Evolutionary conservation across 2,113 vertebrate species (phyloP).

Genomic region (Ornithorhynchus anatinus): DNA sequence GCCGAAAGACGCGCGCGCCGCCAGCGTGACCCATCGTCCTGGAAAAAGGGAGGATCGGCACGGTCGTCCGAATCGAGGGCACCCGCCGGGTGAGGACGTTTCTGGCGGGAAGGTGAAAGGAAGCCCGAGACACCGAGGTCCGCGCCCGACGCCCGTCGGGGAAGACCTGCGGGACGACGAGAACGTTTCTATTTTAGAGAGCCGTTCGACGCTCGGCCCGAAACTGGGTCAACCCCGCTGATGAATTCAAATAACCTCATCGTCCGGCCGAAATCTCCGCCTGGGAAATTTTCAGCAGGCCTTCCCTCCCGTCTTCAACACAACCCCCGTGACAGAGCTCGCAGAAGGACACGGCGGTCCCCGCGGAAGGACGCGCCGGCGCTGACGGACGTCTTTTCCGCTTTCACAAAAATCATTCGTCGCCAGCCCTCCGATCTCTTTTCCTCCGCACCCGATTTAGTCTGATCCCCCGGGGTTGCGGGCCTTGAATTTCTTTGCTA

Average conservation of each 20-base stretch:
- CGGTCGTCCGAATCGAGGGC: background rate
- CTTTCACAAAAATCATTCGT: background rate
- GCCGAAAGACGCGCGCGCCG: too few relatives aligned
- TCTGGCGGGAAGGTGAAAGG: background rate
- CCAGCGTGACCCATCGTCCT: too few relatives aligned
- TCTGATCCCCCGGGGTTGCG: background rate
- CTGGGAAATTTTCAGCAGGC: background rate
- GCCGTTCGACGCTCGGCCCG: background rate
- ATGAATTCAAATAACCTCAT: background rate
- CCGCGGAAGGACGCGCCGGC: too few relatives aligned
- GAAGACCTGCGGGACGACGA: background rate
- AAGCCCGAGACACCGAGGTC: background rate
- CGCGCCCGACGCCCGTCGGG: background rate
- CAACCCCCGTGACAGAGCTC: too few relatives aligned
- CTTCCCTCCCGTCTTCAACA: background rate
- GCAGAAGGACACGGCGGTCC: too few relatives aligned
- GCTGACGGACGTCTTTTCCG: background rate
- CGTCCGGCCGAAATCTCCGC: background rate
- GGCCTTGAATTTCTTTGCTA: too few relatives aligned
- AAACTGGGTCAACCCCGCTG: constrained; percentile 1
- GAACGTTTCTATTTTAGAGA: background rate
- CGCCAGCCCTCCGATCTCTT: background rate
- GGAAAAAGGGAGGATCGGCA: constrained; percentile 16
- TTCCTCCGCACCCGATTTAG: background rate
- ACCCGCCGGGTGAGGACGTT: background rate